A percentile compares a stretch with the other conserved stretches of the same genome.
Conservation (phyloP, 2,888 invertebrate genomes). For the Meta bourneti region DNA sequence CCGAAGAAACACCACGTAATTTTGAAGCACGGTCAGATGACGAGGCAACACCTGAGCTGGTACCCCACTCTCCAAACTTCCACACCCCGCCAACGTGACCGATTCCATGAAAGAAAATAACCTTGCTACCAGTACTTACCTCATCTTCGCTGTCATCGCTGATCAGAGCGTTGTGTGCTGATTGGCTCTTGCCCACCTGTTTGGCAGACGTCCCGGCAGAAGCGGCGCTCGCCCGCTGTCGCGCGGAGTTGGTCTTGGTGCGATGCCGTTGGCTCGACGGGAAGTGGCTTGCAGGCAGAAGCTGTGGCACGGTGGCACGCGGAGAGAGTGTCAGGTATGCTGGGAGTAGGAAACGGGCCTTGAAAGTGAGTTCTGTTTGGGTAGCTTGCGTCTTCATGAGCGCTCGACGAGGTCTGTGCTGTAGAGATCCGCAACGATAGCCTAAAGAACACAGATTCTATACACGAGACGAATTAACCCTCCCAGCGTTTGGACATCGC, state of each 20-base stretch:
- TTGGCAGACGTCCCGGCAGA: background rate
- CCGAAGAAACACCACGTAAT: too few relatives aligned
- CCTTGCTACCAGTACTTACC: too few relatives aligned
- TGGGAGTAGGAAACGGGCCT: conserved; percentile 87
- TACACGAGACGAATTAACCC: background rate
- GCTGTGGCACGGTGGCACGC: conserved; percentile 65
- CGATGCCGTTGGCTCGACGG: conserved; percentile 62
- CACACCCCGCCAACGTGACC: too few relatives aligned
- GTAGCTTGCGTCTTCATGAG: conserved; percentile 95
- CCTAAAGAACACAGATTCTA: conserved; percentile 12
- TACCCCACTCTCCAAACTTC: too few relatives aligned
- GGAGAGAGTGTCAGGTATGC: conserved; percentile 81
- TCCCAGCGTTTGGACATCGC: too few relatives aligned
- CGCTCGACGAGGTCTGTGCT: conserved; percentile 66
- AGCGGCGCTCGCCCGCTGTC: conserved; percentile 1
- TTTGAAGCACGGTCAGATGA: too few relatives aligned
- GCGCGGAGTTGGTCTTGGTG: conserved; percentile 10
- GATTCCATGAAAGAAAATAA: too few relatives aligned
- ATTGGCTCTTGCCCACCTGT: conserved; percentile 66
- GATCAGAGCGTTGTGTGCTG: conserved; percentile 63
- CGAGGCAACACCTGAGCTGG: too few relatives aligned
- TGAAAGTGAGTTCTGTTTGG: conserved; percentile 90
- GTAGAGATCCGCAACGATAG: conserved; percentile 48
- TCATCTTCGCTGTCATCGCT: conserved; percentile 76
- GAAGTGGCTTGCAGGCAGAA: conserved; percentile 33